Percentiles rank a stretch among this genome's conserved stretches.
These are phyloP conservation scores for Aplodontia rufa DNA, from an alignment of 2,113 vertebrate species.

Conservation along the genomic window DNA sequence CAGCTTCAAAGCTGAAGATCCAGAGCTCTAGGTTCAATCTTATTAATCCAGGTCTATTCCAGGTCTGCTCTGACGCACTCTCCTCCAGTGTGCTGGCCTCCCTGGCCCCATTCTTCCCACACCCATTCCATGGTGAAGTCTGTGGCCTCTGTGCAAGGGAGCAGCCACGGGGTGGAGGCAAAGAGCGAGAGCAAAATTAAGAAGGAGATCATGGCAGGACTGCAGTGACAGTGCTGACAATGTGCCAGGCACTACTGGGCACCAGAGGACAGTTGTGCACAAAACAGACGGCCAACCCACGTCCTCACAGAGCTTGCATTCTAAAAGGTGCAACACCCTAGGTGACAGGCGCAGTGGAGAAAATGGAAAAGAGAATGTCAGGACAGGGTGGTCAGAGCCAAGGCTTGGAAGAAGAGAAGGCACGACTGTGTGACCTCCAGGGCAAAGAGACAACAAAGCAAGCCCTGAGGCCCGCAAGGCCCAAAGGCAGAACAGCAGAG, in stretches of 20 bases:
- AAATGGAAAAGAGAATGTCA: background rate
- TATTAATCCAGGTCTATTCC: background rate
- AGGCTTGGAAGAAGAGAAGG: background rate
- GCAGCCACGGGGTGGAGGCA: background rate
- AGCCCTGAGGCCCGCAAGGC: no score
- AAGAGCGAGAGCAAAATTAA: background rate
- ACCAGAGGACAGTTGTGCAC: background rate
- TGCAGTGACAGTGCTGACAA: background rate
- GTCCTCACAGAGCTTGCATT: background rate
- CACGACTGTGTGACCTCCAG: fast-evolving
- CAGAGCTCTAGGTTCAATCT: background rate
- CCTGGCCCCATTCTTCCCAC: no score
- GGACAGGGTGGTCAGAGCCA: background rate
- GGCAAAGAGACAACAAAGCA: background rate
- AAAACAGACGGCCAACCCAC: background rate
- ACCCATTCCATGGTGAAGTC: no score
- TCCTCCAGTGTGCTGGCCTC: background rate
- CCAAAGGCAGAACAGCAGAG: no score
- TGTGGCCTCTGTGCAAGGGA: background rate
- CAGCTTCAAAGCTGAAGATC: background rate
- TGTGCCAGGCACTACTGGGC: background rate
- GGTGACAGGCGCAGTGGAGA: background rate
- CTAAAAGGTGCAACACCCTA: background rate
- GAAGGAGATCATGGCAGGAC: background rate
- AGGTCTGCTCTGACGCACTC: background rate